These are phyloP conservation scores for Spheniscus humboldti DNA, from an alignment of 2,797 vertebrate species.

Conservation along the genomic window DNA sequence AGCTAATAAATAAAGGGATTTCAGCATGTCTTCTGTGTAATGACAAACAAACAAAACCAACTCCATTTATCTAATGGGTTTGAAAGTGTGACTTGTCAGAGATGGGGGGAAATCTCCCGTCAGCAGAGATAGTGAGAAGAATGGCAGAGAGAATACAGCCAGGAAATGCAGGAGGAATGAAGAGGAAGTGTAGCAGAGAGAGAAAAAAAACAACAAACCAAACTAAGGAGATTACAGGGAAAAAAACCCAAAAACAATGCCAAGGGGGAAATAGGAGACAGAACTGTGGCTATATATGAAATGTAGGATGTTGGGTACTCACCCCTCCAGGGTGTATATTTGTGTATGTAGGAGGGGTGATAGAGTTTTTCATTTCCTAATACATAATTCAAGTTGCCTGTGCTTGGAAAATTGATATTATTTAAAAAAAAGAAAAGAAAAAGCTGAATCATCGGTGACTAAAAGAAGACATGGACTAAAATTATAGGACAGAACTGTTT, in stretches of 20 bases:
- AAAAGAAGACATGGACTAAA: background rate
- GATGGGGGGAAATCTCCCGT: background rate
- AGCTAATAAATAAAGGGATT: background rate
- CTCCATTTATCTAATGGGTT: background rate
- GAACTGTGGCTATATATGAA: background rate
- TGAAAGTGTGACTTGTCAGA: background rate
- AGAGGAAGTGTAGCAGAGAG: background rate
- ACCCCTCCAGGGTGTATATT: background rate
- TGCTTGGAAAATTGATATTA: background rate
- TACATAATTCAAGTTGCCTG: rapidly evolving
- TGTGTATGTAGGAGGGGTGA: background rate
- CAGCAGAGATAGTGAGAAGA: background rate
- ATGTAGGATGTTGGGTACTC: background rate
- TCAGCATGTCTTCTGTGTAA: background rate
- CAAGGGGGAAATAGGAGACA: background rate
- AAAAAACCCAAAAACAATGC: background rate
- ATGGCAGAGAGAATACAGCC: background rate
- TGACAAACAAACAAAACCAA: background rate
- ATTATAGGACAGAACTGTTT: background rate
- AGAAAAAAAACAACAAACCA: background rate
- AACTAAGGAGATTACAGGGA: background rate
- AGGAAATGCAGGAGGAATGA: background rate
- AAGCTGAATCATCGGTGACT: rapidly evolving
- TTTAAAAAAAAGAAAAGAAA: background rate
- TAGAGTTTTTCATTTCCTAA: background rate